Evolutionary conservation across 2,113 vertebrate species (phyloP).

Genomic region (Ageneiosus marmoratus): DNA sequence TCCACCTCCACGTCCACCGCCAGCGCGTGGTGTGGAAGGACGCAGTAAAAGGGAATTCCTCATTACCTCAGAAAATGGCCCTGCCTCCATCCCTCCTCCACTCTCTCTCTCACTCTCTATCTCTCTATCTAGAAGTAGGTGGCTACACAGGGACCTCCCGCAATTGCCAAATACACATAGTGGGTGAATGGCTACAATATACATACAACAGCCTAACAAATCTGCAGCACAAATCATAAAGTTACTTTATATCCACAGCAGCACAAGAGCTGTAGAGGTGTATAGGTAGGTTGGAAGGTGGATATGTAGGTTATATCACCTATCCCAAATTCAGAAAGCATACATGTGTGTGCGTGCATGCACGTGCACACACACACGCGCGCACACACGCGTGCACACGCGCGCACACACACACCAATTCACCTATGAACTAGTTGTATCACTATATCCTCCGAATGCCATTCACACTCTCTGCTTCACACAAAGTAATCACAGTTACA

Average conservation of each 20-base stretch:
- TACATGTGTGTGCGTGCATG: too few relatives aligned
- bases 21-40: slow-evolving; percentile 45
- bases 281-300: background rate
- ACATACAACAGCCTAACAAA: slow-evolving; percentile 10
- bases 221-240: background rate
- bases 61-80: slow-evolving; percentile 69
- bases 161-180: slow-evolving; percentile 34
- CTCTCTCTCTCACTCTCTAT: slow-evolving; percentile 34
- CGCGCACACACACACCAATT: background rate
- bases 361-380: too few relatives aligned
- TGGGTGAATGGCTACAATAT: slow-evolving; percentile 11
- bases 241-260: background rate
- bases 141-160: slow-evolving; percentile 18
- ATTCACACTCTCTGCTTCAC: background rate
- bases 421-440: background rate
- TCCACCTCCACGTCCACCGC: slow-evolving; percentile 39
- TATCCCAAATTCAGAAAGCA: background rate
- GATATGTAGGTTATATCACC: background rate
- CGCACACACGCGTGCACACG: background rate
- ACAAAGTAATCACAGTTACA: background rate
- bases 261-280: background rate
- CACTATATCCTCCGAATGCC: slow-evolving; percentile 15
- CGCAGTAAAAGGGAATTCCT: slow-evolving; percentile 76
- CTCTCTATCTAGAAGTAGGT: slow-evolving; percentile 14
- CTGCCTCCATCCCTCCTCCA: slow-evolving; percentile 56